phyloP scores from a whole-genome alignment of 2,797 vertebrate species.

The Ceryle rudis region DNA sequence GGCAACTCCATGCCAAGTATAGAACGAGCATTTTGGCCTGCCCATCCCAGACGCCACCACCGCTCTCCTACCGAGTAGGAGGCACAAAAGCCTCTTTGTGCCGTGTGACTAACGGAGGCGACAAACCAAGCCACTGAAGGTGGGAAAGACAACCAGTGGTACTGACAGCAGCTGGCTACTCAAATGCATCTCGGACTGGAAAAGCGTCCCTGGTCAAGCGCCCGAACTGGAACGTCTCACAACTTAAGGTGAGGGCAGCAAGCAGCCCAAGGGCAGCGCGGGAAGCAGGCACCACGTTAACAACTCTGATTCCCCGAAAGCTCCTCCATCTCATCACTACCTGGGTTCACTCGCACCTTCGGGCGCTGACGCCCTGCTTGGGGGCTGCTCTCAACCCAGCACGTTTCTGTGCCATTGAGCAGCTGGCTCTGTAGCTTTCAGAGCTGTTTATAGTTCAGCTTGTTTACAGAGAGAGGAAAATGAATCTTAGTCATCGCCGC shows the following conservation, averaged over 20 bases:
- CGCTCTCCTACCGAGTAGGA: constrained; percentile 12
- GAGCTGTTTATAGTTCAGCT: background rate
- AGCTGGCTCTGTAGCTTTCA: background rate
- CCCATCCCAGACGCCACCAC: background rate
- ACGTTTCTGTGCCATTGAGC: background rate
- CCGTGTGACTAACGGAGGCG: background rate
- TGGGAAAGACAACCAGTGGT: background rate
- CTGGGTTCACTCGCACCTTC: background rate
- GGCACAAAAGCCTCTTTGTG: constrained; percentile 47
- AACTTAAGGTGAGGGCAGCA: background rate
- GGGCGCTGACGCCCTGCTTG: background rate
- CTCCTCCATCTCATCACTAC: background rate
- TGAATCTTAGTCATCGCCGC: background rate
- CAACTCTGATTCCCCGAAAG: background rate
- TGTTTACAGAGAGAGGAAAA: background rate
- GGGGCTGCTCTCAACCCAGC: background rate
- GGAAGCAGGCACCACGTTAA: background rate
- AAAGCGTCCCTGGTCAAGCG: background rate
- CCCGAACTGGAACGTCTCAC: background rate
- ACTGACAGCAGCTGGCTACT: background rate
- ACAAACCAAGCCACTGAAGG: background rate
- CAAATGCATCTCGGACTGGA: background rate
- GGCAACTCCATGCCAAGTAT: background rate
- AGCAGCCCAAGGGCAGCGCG: background rate
- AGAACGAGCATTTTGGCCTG: constrained; percentile 16